Conservation (phyloP, 1,140 invertebrate species). For the Choristoneura fumiferana region DNA sequence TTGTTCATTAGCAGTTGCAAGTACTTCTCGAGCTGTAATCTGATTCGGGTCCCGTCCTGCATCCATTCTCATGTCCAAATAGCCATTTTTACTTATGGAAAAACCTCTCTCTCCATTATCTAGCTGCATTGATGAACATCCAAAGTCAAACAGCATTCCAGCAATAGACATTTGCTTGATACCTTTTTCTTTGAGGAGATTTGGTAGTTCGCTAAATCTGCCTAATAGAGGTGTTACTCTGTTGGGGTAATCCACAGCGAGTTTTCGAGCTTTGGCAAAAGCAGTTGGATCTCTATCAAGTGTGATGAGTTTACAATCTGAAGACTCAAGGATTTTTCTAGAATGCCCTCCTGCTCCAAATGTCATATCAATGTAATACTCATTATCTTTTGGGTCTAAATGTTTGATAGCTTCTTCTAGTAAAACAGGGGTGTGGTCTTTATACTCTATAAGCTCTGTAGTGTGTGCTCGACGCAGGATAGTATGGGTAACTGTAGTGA, state of each 20-base stretch:
- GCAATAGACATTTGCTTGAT: conserved; percentile 86
- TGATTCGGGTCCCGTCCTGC: conserved; percentile 82
- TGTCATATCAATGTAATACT: conserved; percentile 92
- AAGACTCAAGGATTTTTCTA: conserved; percentile 79
- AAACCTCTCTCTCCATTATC: conserved; percentile 91
- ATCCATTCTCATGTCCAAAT: conserved; percentile 98
- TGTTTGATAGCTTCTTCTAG: conserved; percentile 84
- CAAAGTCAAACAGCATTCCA: conserved; percentile 95
- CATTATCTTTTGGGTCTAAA: conserved; percentile 80
- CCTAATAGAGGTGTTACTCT: conserved; percentile 89
- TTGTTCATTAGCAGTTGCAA: conserved; percentile 87
- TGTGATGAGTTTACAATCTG: conserved; percentile 86
- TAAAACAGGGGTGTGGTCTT: conserved; percentile 85
- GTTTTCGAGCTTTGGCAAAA: conserved; percentile 81
- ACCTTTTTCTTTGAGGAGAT: conserved; percentile 80
- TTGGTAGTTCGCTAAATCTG: conserved; percentile 91
- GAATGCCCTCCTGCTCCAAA: conserved; percentile 97
- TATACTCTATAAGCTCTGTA: conserved; percentile 43
- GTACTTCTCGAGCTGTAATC: conserved; percentile 91
- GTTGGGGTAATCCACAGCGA: conserved; percentile 83
- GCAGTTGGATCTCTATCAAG: conserved; percentile 93
- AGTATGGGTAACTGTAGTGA: conserved; percentile 25
- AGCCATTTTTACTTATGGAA: conserved; percentile 89
- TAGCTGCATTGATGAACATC: conserved; percentile 98
- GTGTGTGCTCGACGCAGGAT: conserved; percentile 29